Evolutionary conservation across 2,797 vertebrate genomes (phyloP).

Genomic region (Ciconia nigra): DNA sequence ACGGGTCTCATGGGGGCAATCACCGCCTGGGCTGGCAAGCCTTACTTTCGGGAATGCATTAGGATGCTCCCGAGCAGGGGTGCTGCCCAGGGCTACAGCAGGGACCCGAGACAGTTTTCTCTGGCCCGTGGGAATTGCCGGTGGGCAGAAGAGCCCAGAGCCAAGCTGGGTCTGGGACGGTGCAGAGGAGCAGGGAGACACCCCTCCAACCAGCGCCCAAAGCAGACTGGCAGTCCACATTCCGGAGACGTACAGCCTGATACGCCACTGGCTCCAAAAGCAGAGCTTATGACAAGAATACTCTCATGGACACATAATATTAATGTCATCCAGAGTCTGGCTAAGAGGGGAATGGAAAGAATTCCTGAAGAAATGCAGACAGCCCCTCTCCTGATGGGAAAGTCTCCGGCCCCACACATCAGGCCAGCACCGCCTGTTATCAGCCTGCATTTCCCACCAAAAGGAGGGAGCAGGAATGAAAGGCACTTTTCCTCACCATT

Average conservation of each 20-base stretch:
- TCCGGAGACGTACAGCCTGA: background rate
- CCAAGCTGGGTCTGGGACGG: background rate
- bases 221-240: background rate
- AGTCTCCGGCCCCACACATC: background rate
- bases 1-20: rapidly evolving
- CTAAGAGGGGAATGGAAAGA: constrained; percentile 50
- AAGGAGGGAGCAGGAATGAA: constrained; percentile 56
- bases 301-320: background rate
- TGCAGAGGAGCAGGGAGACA: background rate
- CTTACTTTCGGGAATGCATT: background rate
- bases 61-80: background rate
- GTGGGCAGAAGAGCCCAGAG: background rate
- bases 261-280: background rate
- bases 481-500: background rate
- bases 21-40: background rate
- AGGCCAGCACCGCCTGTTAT: background rate
- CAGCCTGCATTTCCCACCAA: background rate
- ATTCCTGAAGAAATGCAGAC: constrained; percentile 50
- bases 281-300: constrained; percentile 7
- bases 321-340: constrained; percentile 20
- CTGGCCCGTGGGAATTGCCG: background rate
- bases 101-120: background rate
- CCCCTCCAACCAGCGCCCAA: background rate
- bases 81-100: background rate
- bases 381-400: background rate